phyloP scores from a whole-genome alignment of 2,113 vertebrate genomes.

The Pterophyllum scalare region DNA sequence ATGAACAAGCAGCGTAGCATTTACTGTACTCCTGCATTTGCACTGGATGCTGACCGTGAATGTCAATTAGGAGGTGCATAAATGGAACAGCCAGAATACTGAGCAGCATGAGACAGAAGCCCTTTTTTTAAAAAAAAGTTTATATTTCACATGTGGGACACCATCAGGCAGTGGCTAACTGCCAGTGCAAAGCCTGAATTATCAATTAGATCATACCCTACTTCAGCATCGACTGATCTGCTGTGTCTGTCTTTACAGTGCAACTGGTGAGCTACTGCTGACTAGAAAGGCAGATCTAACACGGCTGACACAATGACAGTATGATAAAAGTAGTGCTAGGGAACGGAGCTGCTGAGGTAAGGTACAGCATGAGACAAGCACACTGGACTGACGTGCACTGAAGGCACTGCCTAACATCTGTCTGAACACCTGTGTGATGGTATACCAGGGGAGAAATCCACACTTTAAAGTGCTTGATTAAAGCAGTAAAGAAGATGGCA shows the following conservation, averaged over 20 bases:
- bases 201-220: neutral
- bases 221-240: neutral
- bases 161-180: neutral
- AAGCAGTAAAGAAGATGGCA: slow-evolving; percentile 20
- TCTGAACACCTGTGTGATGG: slow-evolving; percentile 27
- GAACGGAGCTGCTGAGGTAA: neutral
- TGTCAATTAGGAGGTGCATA: neutral
- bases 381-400: slow-evolving; percentile 1
- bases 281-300: neutral
- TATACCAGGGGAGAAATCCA: neutral
- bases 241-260: neutral
- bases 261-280: neutral
- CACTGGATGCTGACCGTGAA: neutral
- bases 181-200: too few species aligned
- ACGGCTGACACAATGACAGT: neutral
- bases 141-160: neutral
- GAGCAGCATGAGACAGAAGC: neutral
- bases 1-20: neutral
- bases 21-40: neutral
- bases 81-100: neutral
- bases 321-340: neutral
- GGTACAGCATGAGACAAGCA: neutral
- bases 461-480: slow-evolving; percentile 20
- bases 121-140: neutral
- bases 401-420: slow-evolving; percentile 38